phyloP scores from a whole-genome alignment of 2,888 invertebrate genomes.

The Trilocha varians region DNA sequence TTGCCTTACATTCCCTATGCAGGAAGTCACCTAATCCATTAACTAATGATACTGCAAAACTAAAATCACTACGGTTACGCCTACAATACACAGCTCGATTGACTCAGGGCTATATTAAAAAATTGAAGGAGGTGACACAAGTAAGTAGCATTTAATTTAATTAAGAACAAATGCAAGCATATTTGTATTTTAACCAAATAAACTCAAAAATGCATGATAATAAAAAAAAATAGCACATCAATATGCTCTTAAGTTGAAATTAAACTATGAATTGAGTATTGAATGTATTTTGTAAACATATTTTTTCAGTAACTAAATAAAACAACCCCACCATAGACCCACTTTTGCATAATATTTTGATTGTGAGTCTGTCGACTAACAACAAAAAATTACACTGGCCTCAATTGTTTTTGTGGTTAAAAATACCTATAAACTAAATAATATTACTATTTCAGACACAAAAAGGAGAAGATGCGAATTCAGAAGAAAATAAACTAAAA shows the following conservation, averaged over 20 bases:
- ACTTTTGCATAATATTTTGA: no score
- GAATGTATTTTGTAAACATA: no score
- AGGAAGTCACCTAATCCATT: conserved; percentile 83
- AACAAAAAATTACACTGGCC: no score
- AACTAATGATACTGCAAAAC: conserved; percentile 78
- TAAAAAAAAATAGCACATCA: no score
- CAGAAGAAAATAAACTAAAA: conserved; percentile 85
- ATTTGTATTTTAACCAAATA: no score
- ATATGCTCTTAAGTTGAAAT: no score
- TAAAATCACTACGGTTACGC: conserved; percentile 90
- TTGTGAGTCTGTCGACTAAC: no score
- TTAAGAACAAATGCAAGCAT: no score
- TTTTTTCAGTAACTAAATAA: no score
- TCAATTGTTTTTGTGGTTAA: background rate
- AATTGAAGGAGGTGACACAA: conserved; percentile 76
- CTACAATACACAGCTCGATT: conserved; percentile 94
- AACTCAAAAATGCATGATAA: background rate
- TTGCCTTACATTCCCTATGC: conserved; percentile 82
- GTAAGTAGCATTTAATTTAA: conserved; percentile 24
- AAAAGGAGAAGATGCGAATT: conserved; percentile 79
- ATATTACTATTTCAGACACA: conserved; percentile 71
- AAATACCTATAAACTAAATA: background rate
- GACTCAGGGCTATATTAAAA: conserved; percentile 87
- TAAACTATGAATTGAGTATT: no score
- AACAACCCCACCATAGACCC: no score